A percentile compares a stretch with the other conserved stretches of the same genome.
Evolutionary conservation across 2,113 vertebrate genomes (phyloP).

Genomic region (Podilymbus podiceps): DNA sequence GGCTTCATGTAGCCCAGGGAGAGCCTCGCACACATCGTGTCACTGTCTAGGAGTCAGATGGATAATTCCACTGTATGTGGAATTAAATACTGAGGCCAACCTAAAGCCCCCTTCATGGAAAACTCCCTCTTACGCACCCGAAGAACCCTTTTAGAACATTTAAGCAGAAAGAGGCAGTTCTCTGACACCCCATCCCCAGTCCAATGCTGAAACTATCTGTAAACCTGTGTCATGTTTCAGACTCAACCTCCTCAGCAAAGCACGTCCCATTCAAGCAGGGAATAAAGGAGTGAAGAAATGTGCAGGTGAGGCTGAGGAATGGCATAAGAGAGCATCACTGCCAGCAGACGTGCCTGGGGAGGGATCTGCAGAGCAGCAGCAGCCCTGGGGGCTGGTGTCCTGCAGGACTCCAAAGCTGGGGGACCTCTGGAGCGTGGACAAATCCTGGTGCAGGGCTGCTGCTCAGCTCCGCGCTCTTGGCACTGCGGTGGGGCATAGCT

Average conservation of each 20-base stretch:
- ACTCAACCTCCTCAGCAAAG: neutral
- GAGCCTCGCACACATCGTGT: neutral
- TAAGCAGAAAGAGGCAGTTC: neutral
- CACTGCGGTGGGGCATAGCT: fast-evolving
- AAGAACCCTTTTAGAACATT: neutral
- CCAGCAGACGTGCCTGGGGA: neutral
- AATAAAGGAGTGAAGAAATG: neutral
- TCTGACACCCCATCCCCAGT: neutral
- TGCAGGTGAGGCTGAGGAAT: neutral
- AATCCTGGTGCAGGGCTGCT: neutral
- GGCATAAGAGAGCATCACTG: neutral
- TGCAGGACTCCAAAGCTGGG: neutral
- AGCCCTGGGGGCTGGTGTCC: neutral
- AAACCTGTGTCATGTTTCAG: neutral
- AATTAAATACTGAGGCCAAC: neutral
- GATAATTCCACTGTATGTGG: neutral
- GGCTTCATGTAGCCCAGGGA: too few relatives aligned
- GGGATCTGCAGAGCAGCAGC: neutral
- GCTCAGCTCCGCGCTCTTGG: neutral
- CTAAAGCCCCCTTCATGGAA: neutral
- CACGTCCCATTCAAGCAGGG: neutral
- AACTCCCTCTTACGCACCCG: neutral
- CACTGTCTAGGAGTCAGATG: too few relatives aligned
- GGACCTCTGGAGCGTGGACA: neutral
- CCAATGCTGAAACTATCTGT: neutral